phyloP scores from a whole-genome alignment of 2,888 invertebrate genomes.

The Luperina nickerlii region DNA sequence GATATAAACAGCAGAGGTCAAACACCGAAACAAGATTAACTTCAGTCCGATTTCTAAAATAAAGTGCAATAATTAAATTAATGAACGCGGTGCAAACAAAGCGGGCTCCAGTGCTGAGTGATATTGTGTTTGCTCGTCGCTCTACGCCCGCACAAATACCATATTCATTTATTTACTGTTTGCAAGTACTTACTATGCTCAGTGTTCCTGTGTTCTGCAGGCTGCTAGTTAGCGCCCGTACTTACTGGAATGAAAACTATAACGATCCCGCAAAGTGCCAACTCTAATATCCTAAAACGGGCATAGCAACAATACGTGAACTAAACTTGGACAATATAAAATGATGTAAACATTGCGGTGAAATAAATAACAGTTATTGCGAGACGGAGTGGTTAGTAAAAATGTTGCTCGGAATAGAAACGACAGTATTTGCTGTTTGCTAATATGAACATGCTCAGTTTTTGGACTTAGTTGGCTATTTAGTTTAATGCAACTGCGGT shows the following conservation, averaged over 20 bases:
- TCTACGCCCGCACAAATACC: conserved; percentile 52
- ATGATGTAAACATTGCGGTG: conserved; percentile 55
- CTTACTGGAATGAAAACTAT: conserved; percentile 84
- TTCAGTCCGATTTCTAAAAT: conserved; percentile 44
- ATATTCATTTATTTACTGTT: conserved; percentile 72
- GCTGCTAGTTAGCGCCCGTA: conserved; percentile 69
- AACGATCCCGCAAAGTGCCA: conserved; percentile 73
- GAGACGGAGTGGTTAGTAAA: conserved; percentile 36
- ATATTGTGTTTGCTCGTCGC: conserved; percentile 66
- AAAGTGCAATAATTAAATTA: conserved; percentile 70
- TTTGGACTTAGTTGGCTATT: conserved; percentile 22
- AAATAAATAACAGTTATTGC: conserved; percentile 58
- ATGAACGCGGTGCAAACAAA: conserved; percentile 68
- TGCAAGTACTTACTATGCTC: conserved; percentile 69
- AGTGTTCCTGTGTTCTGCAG: conserved; percentile 57
- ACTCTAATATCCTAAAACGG: conserved; percentile 72
- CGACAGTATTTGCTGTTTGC: conserved; percentile 39
- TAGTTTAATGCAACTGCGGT: conserved; percentile 10
- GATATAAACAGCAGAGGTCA: conserved; percentile 9
- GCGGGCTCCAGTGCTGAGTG: conserved; percentile 52
- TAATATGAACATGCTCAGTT: conserved; percentile 37
- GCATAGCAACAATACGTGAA: conserved; percentile 45
- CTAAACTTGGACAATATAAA: conserved; percentile 52
- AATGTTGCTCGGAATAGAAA: conserved; percentile 52
- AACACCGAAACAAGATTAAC: conserved; percentile 31